Base-by-base conservation (phyloP, 2,797 vertebrate genomes). In the Jordanella pulchra region DNA sequence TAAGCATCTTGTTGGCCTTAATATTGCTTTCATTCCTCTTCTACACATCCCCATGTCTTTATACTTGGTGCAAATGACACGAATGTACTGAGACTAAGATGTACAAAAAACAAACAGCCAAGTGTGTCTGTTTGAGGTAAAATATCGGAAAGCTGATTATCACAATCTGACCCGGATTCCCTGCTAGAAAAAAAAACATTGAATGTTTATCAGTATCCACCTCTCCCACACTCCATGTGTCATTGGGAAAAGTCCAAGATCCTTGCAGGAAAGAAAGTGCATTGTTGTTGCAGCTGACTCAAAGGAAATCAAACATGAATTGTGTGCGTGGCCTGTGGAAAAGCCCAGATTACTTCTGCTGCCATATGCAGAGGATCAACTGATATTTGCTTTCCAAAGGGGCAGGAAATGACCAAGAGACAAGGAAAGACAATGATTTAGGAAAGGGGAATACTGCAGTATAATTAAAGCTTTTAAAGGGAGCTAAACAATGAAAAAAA, bases 251-350 rank as follows among this genome's bases (percentile, higher is more conserved):
- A 82, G 81, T 25, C 39, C 66, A 75, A 75, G 73, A 71, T 82
- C 80, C 76, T 73, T 67, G 73, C 80, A 87, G 87, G 85, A 91
- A 89, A 84, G 42, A 65, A 80, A 72, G 53, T 76, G 60, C 73
- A 85, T 89, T 91, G 91, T 89, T 92, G 27, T 87, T 85, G 72
- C 86, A 92, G 84, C 85, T 90, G 89, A 92, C 84, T 86, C 78
- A 84, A 78, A 80, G 86, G 88, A 91, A 92, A 89, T 88, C 72
- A 64, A 83, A 77, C 51, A 80, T 76, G 67, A 72, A 76, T 86
- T 67, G 82, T 80, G 85, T 87, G 86, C 67, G 80, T 76, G 69
- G 39, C 65, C 67, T 84, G 74, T 75, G 68, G 82, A 83, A 90
- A 89, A 88, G 66, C 65, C 84, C 85, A 80, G 80, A 86, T 89